A percentile compares a stretch with the other conserved stretches of the same genome.
Evolutionary conservation across 1,140 invertebrate species (phyloP).

Genomic region (Acromyrmex heyeri): DNA sequence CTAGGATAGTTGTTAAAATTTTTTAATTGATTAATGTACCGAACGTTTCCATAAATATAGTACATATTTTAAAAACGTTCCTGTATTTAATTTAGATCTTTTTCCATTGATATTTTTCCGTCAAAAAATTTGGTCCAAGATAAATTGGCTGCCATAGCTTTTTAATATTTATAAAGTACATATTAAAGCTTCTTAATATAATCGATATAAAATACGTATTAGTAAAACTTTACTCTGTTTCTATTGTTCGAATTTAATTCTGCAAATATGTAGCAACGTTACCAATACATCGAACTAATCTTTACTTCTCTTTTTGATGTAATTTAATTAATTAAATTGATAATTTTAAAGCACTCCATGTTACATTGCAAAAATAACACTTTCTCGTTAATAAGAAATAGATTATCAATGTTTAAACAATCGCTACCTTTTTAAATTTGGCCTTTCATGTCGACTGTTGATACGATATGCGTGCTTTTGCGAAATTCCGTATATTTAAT

Average conservation of each 20-base stretch:
- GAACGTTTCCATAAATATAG: neutral
- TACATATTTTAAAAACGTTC: neutral
- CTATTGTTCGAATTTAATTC: neutral
- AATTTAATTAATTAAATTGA: constrained; percentile 16
- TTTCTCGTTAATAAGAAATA: neutral
- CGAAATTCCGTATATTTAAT: constrained; percentile 18
- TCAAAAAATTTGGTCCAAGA: neutral
- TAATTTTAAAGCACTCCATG: neutral
- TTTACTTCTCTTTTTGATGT: neutral
- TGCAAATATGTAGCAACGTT: neutral
- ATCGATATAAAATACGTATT: neutral
- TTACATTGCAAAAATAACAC: neutral
- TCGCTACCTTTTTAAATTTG: constrained; percentile 10
- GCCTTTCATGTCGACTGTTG: neutral
- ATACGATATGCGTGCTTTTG: constrained; percentile 12
- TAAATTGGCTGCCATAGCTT: too few relatives aligned
- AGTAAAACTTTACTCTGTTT: neutral
- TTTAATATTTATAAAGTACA: too few relatives aligned
- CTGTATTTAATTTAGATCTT: too few relatives aligned
- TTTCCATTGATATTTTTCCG: neutral
- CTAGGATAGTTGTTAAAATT: too few relatives aligned
- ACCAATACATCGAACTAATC: neutral
- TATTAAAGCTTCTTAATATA: neutral
- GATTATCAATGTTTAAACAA: constrained; percentile 19
- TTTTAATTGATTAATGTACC: constrained; percentile 22